Conservation (phyloP, 2,797 vertebrate species). For the Gallinago stenura region DNA sequence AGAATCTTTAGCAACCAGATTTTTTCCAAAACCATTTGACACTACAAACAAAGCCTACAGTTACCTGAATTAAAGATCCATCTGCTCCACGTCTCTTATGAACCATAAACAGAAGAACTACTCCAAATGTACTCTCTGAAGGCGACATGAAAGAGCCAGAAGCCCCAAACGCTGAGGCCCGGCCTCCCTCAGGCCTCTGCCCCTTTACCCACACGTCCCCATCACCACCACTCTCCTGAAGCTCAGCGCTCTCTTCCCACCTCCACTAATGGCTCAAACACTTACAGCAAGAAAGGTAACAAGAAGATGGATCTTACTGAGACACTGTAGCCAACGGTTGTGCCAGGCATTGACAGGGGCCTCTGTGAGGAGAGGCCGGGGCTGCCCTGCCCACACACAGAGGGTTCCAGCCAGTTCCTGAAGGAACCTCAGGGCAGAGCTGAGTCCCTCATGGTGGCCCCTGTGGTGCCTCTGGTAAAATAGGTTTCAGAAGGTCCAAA, state of each 20-base stretch:
- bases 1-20: rapidly evolving
- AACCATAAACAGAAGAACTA: rapidly evolving
- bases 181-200: background rate
- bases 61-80: background rate
- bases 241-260: no score
- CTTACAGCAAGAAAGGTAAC: background rate
- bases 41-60: background rate
- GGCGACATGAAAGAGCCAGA: background rate
- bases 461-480: rapidly evolving
- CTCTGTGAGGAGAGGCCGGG: background rate
- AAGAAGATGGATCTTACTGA: background rate
- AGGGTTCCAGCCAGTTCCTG: rapidly evolving
- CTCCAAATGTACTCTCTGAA: background rate
- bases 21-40: background rate
- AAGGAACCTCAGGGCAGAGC: no score
- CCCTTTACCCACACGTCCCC: background rate
- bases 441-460: background rate
- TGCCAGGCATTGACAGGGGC: background rate
- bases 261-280: rapidly evolving
- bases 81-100: background rate
- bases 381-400: background rate
- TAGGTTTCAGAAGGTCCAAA: rapidly evolving
- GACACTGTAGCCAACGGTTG: rapidly evolving
- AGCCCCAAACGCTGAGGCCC: rapidly evolving
- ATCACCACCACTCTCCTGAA: rapidly evolving